Base-by-base conservation (phyloP, 1,140 invertebrate genomes). In the Theocolax elegans region DNA sequence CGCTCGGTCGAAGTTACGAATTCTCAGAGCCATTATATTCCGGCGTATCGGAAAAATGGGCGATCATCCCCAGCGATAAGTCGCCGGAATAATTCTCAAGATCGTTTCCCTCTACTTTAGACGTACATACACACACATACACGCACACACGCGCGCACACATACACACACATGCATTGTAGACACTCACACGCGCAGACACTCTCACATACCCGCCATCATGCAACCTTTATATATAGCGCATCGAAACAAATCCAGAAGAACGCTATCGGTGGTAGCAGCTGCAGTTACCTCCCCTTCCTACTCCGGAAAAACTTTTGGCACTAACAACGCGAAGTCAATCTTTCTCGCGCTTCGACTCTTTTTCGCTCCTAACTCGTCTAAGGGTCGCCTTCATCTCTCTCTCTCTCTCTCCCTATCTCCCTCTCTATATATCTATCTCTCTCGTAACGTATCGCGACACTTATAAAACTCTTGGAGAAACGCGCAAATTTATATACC, bases 311-410 rank as follows among this genome's bases (percentile, higher is more conserved):
- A 74, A 73, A 72, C 62, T 74, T 73, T 75, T 75, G 72, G 72
- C 73, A 71, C 74, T 74, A 59, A 63, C 51, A 31, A 48, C 59
- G 44, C 35, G 59, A 67, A 74, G 75, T 77, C 74, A 75, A 75
- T 77, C 71, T 75, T 69, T 73, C 70, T 77, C 59, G 23, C 59
- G 40, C 59, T 44, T n/a, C n/a, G 27, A 4, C 21, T 53, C 23
- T 54, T 31, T 53, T 53, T 19, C 12, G 21, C 49, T 53, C 49
- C 27, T 48, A 48, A 48, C 46, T 48, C 19, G 25, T 23, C 49
- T 25, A 27, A 53, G 49, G 23, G 25, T 53, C 25, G 25, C 10
- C 31, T 35, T 35, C 31, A 35, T 35, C 31, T 35, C 10, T 35
- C 10, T 35, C 4, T 35, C 4, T 35, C 12, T 10, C 17, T 23